Percentiles rank a stretch among this genome's conserved stretches.
Conservation (phyloP, 2,113 vertebrate species). For the Corythornis cristatus region DNA sequence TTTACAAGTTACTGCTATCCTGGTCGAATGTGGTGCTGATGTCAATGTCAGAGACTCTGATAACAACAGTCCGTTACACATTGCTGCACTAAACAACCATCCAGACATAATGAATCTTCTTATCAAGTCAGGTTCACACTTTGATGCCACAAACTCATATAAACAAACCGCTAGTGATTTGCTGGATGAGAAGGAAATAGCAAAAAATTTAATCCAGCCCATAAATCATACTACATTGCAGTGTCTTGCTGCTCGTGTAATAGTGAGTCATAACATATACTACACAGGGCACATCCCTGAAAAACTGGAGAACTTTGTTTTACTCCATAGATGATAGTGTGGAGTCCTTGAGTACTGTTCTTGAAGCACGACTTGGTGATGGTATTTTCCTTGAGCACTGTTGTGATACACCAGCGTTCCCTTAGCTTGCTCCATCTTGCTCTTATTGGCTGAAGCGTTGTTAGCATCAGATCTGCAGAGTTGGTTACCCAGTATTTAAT, state of each 20-base stretch:
- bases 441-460: constrained; percentile 68
- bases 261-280: constrained; percentile 88
- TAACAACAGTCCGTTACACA: constrained; percentile 93
- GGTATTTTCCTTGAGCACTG: constrained; percentile 70
- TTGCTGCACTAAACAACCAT: constrained; percentile 96
- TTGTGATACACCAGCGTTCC: constrained; percentile 76
- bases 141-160: constrained; percentile 93
- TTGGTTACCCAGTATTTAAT: constrained; percentile 78
- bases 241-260: constrained; percentile 94
- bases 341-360: constrained; percentile 27
- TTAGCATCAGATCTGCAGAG: constrained; percentile 69
- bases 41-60: constrained; percentile 92
- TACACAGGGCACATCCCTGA: constrained; percentile 93
- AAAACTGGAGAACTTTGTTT: constrained; percentile 94
- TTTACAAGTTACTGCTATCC: constrained; percentile 90
- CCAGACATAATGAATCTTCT: constrained; percentile 98
- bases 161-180: constrained; percentile 95
- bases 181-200: constrained; percentile 95
- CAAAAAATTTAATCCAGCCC: constrained; percentile 95
- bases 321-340: constrained; percentile 93
- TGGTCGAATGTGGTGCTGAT: constrained; percentile 95
- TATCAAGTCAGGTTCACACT: constrained; percentile 93
- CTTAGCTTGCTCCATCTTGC: constrained; percentile 71
- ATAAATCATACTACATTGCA: constrained; percentile 98
- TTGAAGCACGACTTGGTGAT: constrained; percentile 66